These are phyloP conservation scores for Dyspetes luteomarginatus DNA, from an alignment of 2,888 invertebrate genomes.

Conservation along the genomic window DNA sequence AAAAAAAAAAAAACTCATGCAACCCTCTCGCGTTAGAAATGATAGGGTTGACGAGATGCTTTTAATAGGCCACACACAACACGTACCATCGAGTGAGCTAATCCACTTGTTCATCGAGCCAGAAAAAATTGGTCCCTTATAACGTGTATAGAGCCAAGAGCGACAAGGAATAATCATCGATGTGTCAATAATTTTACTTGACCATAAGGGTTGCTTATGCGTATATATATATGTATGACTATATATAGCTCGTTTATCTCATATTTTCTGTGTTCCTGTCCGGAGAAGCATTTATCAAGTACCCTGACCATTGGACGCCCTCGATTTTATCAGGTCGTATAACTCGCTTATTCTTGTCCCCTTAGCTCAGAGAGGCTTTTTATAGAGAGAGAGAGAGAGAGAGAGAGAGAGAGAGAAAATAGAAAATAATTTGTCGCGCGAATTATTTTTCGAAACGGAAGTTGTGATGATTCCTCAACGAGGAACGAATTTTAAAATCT, in stretches of 20 bases:
- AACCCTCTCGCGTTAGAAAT: not conserved
- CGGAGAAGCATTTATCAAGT: slow-evolving; percentile 1
- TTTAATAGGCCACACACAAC: slow-evolving; percentile 36
- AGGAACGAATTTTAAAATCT: too few species aligned
- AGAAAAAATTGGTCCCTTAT: slow-evolving; percentile 60
- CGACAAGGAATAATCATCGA: slow-evolving; percentile 49
- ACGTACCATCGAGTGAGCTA: slow-evolving; percentile 28
- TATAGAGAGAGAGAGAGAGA: too few species aligned
- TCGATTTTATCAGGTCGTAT: slow-evolving; percentile 50
- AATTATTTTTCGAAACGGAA: too few species aligned
- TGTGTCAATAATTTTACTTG: slow-evolving; percentile 63
- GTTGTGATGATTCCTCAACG: too few species aligned
- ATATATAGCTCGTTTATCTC: not conserved
- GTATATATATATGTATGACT: not conserved
- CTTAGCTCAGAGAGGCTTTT: too few species aligned
- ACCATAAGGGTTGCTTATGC: slow-evolving; percentile 29
- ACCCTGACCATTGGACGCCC: slow-evolving; percentile 30
- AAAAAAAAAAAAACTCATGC: slow-evolving; percentile 7
- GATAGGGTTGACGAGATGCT: slow-evolving; percentile 50
- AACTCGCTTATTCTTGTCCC: too few species aligned
- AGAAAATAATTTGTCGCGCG: too few species aligned
- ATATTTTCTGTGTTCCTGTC: slow-evolving; percentile 20
- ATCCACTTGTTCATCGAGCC: slow-evolving; percentile 66
- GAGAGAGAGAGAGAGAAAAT: too few species aligned
- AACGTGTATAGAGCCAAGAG: slow-evolving; percentile 17